Percentiles rank a stretch among this genome's conserved stretches.
phyloP scores from a whole-genome alignment of 1,140 invertebrate species.

The Dreissena polymorpha region DNA sequence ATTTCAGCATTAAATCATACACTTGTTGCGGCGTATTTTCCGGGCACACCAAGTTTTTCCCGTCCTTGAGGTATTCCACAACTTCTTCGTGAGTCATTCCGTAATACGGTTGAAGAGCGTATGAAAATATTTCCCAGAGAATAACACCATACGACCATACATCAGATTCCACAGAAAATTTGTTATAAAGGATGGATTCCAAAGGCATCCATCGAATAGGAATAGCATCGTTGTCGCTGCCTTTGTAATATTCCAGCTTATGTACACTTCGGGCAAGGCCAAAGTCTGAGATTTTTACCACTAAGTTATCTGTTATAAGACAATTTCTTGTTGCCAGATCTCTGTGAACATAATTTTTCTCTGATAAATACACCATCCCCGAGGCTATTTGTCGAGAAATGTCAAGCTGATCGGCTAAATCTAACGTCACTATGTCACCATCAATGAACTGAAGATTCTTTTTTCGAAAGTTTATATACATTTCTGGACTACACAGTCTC shows the following conservation, averaged over 20 bases:
- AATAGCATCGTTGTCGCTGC: conserved; percentile 81
- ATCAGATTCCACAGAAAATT: conserved; percentile 98
- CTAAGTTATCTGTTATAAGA: conserved; percentile 88
- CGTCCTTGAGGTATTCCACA: conserved; percentile 95
- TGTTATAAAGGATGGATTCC: conserved; percentile 96
- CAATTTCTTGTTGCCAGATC: conserved; percentile 98
- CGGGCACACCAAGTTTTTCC: conserved; percentile 95
- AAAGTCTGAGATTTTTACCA: conserved; percentile 98
- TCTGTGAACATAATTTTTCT: conserved; percentile 84
- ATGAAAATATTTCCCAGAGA: conserved; percentile 98
- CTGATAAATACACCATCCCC: conserved; percentile 96
- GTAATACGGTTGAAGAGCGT: conserved; percentile 96
- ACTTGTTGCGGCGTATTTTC: conserved; percentile 94
- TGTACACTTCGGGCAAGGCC: conserved; percentile 98
- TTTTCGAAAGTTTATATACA: conserved; percentile 67
- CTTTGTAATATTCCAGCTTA: conserved; percentile 87
- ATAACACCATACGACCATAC: conserved; percentile 99
- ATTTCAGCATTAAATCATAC: conserved; percentile 96
- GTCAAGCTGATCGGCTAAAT: conserved; percentile 89
- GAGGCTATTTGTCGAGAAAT: conserved; percentile 96
- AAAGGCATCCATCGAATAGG: conserved; percentile 94
- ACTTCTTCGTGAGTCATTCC: conserved; percentile 96
- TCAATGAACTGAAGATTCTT: conserved; percentile 46
- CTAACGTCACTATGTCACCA: conserved; percentile 80
- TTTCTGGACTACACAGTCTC: conserved; percentile 92